phyloP scores from a whole-genome alignment of 2,113 vertebrate species.

The Heterochromis multidens region DNA sequence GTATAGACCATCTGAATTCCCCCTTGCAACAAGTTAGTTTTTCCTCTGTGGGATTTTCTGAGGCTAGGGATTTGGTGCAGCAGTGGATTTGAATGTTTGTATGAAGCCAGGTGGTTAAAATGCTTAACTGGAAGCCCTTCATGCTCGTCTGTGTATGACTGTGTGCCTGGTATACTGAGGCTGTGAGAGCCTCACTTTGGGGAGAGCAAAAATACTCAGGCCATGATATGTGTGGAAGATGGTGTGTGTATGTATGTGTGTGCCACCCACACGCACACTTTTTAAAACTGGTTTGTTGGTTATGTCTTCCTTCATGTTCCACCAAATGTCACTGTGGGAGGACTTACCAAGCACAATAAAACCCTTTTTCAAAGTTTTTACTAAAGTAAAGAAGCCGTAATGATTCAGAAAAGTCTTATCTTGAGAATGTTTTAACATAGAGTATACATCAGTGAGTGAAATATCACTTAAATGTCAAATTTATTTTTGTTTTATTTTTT shows the following conservation, averaged over 20 bases:
- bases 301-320: slow-evolving; percentile 2
- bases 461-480: background rate
- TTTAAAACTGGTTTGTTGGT: slow-evolving; percentile 14
- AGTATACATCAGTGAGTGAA: background rate
- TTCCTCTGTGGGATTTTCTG: background rate
- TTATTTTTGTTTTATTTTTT: background rate
- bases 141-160: slow-evolving; percentile 14
- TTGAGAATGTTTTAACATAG: background rate
- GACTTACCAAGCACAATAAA: background rate
- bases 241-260: background rate
- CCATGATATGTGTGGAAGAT: background rate
- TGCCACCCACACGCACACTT: slow-evolving; percentile 20
- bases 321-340: slow-evolving; percentile 32
- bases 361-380: background rate
- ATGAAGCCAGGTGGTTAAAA: slow-evolving; percentile 21
- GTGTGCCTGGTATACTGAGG: background rate
- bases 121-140: slow-evolving; percentile 37
- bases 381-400: background rate
- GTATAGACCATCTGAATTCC: slow-evolving; percentile 4
- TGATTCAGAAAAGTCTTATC: background rate
- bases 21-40: background rate
- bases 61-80: slow-evolving; percentile 9
- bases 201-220: slow-evolving; percentile 40
- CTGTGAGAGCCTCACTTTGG: slow-evolving; percentile 34
- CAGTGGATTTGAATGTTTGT: slow-evolving; percentile 21